Evolutionary conservation across 2,113 vertebrate genomes (phyloP), one percentile per base, ranked within the genome.

Genomic region (Zosterops pallidus): DNA sequence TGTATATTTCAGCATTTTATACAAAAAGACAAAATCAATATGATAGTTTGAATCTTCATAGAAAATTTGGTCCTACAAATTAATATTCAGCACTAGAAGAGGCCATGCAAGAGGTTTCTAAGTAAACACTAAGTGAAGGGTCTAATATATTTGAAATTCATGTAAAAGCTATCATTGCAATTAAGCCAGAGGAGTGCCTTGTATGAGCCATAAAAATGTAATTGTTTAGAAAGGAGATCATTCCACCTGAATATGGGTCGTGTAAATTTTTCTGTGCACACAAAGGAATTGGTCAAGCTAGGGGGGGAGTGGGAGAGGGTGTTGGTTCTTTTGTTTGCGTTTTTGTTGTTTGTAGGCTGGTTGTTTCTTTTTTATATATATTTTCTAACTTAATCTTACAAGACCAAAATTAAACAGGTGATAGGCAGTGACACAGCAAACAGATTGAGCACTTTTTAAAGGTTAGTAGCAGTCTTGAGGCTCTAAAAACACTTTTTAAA

Each of bases 401-500:
- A 68, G 47, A 74, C 16, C 46, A 57, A 90, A 87, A 80, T 91
- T 59, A 69, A 96, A 49, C 62, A 86, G 46, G 50, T 90, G 41
- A 86, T 14, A 74, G 24, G 14, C 87, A 46, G 33, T 78, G 41
- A 57, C 65, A 88, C 57, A 74, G 76, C 56, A 90, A 95, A 81
- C 63, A 12, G 72, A 83, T 65, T 68, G 41, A 96, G 29, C 29
- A 83, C 11, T 84, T 94, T 94, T 84, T 63, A 96, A 96, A 97
- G 94, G 94, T 95, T 97, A 96, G 76, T 63, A 72, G 56, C 64
- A 91, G 49, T 89, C 89, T 83, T 0, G 1, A 62, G 68, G 62
- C 50, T 46, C 62, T 80, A 70, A 96, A 94, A 92, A 86, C 74
- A 74, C 17, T 90, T 47, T 83, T 79, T 86, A 86, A 95, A 97